Percentiles rank a stretch among this genome's conserved stretches.
phyloP scores from a whole-genome alignment of 2,888 invertebrate genomes.

The Drosophila phalerata region DNA sequence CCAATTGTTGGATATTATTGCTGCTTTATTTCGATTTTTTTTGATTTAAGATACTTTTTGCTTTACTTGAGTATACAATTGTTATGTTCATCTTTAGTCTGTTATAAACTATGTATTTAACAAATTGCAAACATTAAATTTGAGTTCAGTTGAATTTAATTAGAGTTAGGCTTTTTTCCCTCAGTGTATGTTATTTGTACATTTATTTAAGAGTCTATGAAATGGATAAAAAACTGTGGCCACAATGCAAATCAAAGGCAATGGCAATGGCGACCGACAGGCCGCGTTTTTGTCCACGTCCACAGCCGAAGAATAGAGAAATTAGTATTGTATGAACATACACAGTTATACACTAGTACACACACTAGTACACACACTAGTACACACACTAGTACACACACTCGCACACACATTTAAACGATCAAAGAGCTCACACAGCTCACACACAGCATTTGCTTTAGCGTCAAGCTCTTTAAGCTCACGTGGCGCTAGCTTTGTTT shows the following conservation, averaged over 20 bases:
- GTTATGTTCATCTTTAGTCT: too few relatives aligned
- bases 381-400: too few relatives aligned
- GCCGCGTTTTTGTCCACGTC: constrained; percentile 14
- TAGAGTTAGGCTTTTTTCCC: neutral
- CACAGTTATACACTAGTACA: neutral
- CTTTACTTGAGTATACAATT: too few relatives aligned
- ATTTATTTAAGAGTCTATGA: constrained; percentile 13
- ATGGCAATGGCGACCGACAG: constrained; percentile 21
- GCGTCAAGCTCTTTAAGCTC: constrained; percentile 49
- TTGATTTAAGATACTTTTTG: too few relatives aligned
- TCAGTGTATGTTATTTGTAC: constrained; percentile 4
- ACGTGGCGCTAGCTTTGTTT: constrained; percentile 56
- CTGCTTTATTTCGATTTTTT: too few relatives aligned
- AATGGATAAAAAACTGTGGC: constrained; percentile 32
- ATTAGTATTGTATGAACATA: constrained; percentile 45
- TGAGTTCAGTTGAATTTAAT: neutral
- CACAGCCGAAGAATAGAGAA: constrained; percentile 29
- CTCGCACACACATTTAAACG: constrained; percentile 23
- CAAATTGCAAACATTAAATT: neutral
- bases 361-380: too few relatives aligned
- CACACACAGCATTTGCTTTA: constrained; percentile 12
- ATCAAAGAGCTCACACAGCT: constrained; percentile 47
- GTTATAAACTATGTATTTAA: too few relatives aligned
- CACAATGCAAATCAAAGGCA: constrained; percentile 55
- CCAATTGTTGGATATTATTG: too few relatives aligned